Percentiles rank a stretch among this genome's conserved stretches.
Evolutionary conservation across 2,797 vertebrate species (phyloP).

Genomic region (Clarias fuscus): DNA sequence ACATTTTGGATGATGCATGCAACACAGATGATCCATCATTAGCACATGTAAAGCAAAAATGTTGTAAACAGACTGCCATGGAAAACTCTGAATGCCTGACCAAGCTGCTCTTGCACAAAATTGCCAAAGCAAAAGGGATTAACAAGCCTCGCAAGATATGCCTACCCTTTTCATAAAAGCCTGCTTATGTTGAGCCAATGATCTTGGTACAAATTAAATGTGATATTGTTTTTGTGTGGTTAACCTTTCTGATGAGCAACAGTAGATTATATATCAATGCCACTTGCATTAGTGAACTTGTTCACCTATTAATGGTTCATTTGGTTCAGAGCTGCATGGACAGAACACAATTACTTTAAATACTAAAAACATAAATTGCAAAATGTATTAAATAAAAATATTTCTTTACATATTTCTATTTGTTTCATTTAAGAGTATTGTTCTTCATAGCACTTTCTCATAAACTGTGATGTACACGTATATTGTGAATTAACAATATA

Average conservation of each 20-base stretch:
- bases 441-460: neutral
- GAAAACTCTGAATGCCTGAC: constrained; percentile 59
- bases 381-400: neutral
- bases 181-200: neutral
- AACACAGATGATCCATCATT: neutral
- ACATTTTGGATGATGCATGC: constrained; percentile 55
- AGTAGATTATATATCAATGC: constrained; percentile 43
- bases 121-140: constrained; percentile 58
- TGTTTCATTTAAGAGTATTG: neutral
- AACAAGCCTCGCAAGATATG: constrained; percentile 65
- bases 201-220: neutral
- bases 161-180: constrained; percentile 46
- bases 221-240: neutral
- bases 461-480: neutral
- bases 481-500: too few relatives aligned
- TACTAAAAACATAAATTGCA: neutral
- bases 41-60: constrained; percentile 50
- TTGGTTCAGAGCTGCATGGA: constrained; percentile 44
- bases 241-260: constrained; percentile 44
- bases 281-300: constrained; percentile 57
- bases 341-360: constrained; percentile 42
- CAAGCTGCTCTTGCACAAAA: constrained; percentile 59
- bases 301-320: constrained; percentile 23
- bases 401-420: neutral
- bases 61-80: constrained; percentile 58